A percentile compares a stretch with the other conserved stretches of the same genome.
Conservation (phyloP, 1,140 invertebrate species). For the Drosophila funebris region DNA sequence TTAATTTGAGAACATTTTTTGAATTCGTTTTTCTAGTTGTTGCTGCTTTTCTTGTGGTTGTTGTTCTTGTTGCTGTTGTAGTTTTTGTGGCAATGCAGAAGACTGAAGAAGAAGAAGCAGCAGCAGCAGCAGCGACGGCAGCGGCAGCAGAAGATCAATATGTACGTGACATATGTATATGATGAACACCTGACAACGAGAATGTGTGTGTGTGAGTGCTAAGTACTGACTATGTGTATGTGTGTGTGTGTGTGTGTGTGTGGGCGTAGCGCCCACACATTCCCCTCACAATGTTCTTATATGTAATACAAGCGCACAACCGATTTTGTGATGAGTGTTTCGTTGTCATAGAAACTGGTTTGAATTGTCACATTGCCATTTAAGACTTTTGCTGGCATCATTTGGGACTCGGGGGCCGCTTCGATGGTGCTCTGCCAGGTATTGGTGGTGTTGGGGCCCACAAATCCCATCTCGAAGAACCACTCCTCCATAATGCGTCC, state of each 20-base stretch:
- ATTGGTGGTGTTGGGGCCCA: conserved; percentile 99
- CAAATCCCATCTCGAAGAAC: conserved; percentile 99
- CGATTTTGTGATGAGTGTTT: conserved; percentile 97
- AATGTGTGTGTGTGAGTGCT: not conserved
- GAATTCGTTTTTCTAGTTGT: not conserved
- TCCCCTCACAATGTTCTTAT: conserved; percentile 83
- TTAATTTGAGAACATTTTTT: conserved; percentile 17
- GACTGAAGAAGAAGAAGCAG: conserved; percentile 9
- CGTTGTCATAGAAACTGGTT: conserved; percentile 99
- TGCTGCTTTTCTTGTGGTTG: not conserved
- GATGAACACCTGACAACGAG: conserved; percentile 41
- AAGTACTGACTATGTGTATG: conserved; percentile 27
- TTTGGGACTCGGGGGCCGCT: conserved; percentile 99
- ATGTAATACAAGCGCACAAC: conserved; percentile 98
- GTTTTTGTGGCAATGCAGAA: conserved; percentile 24
- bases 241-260: conserved; percentile 14
- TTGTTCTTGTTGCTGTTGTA: not conserved
- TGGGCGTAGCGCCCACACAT: conserved; percentile 30
- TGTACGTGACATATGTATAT: conserved; percentile 12
- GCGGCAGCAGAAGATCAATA: conserved; percentile 34
- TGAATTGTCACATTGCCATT: conserved; percentile 99
- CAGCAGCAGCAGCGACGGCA: not conserved
- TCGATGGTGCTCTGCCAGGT: conserved; percentile 99
- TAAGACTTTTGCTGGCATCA: conserved; percentile 99
- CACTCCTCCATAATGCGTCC: conserved; percentile 96